Evolutionary conservation across 2,888 invertebrate species (phyloP), one percentile per base, ranked within the genome.

Genomic region (Lycophotia porphyrea): DNA sequence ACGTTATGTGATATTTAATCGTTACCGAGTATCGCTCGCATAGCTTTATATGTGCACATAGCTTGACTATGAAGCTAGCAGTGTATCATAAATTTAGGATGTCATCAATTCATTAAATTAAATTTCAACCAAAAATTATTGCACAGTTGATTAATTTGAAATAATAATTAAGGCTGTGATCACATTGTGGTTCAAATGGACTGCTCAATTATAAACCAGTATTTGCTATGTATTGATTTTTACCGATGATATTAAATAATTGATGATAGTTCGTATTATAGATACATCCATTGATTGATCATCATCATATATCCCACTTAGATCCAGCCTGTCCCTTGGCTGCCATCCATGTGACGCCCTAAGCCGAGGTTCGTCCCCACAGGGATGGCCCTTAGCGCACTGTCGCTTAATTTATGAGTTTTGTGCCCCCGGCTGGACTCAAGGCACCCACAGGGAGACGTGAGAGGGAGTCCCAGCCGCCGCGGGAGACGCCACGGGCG

Each of bases 91-190:
- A 87, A 91, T 89, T 90, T 89, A 90, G 89, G 88, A 90, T 85
- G 85, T 85, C 86, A 89, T 89, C 87, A 90, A 91, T 90, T 90
- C 89, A 91, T 91, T 89, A 87, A 86, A 79, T 76, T 71, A 78
- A 86, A 85, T 87, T 78, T 80, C 76, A 71, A 78, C 65, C 69
- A 78, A 76, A 74, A 85, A 84, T 87, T 86, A 88, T 85, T 82
- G 81, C 84, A 83, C 67, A 71, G 85, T 86, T 89, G 84, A 90
- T 90, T 89, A 88, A 90, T 88, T 88, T 88, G 78, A 82, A 88
- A 86, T 88, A 87, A 85, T 89, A 82, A 87, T 87, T 84, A 80
- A 71, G 70, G 81, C 65, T 63, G 70, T 73, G 58, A 79, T 76
- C 66, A 71, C 73, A 67, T 74, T 80, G 86, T 67, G 78, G 80